phyloP scores from a whole-genome alignment of 2,888 invertebrate species.

The Cosmia trapezina region DNA sequence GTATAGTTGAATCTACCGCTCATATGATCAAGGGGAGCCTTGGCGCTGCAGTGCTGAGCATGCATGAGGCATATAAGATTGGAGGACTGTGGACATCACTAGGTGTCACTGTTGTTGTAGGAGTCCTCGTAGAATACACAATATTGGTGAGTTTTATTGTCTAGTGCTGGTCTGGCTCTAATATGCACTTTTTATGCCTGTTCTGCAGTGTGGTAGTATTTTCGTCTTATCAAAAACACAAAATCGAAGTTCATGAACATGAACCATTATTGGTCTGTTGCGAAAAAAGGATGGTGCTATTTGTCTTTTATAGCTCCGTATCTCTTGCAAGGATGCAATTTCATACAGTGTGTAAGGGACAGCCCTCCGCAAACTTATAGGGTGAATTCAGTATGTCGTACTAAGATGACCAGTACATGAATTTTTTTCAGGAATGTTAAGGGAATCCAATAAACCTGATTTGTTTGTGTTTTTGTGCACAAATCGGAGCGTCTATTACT shows the following conservation, averaged over 20 bases:
- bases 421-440: too few species aligned
- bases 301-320: too few species aligned
- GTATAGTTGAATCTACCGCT: constrained; percentile 76
- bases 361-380: too few species aligned
- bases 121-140: constrained; percentile 70
- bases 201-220: not conserved
- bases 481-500: too few species aligned
- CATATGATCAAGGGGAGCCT: constrained; percentile 81
- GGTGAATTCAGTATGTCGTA: too few species aligned
- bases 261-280: not conserved
- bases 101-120: constrained; percentile 68
- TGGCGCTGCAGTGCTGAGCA: constrained; percentile 79
- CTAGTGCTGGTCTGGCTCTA: not conserved
- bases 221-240: not conserved
- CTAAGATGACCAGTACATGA: too few species aligned
- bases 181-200: not conserved
- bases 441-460: too few species aligned
- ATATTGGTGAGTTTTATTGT: constrained; percentile 76
- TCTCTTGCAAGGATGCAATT: not conserved
- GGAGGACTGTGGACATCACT: constrained; percentile 82
- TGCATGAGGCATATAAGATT: constrained; percentile 82
- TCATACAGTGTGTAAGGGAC: too few species aligned
- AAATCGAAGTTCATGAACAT: not conserved
- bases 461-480: too few species aligned
- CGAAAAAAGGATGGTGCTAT: not conserved